Evolutionary conservation across 37 sponge, comb jelly and placozoan species (phyloP).

Genomic region (Ianthella basta): DNA sequence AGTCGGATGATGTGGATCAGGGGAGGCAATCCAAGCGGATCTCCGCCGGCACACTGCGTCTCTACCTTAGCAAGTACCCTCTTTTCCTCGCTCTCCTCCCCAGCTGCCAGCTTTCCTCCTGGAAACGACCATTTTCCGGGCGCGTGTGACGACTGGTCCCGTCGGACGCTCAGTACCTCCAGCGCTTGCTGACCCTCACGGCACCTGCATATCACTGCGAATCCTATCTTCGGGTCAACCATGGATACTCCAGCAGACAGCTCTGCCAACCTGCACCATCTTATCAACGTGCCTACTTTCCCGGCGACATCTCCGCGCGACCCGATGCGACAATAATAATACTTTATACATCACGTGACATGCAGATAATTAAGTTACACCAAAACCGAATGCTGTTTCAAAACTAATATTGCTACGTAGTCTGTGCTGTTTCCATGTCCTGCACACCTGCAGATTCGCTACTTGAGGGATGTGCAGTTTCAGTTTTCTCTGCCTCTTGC

Average conservation of each 20-base stretch:
- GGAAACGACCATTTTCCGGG: constrained; percentile 90
- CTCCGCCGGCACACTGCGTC: constrained; percentile 83
- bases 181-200: constrained; percentile 3
- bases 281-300: too few species aligned
- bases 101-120: constrained; percentile 72
- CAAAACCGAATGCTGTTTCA: too few species aligned
- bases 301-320: too few species aligned
- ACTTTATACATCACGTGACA: too few species aligned
- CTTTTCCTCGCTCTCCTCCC: constrained; percentile 69
- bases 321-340: too few species aligned
- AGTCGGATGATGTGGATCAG: constrained; percentile 78
- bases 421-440: too few species aligned
- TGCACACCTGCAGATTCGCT: too few species aligned
- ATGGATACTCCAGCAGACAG: background rate
- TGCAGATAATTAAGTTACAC: too few species aligned
- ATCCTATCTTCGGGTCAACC: constrained; percentile 24
- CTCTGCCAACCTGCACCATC: background rate
- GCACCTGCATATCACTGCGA: constrained; percentile 17
- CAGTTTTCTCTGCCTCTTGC: background rate
- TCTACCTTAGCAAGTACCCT: constrained; percentile 49
- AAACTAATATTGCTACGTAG: too few species aligned
- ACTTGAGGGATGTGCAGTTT: background rate
- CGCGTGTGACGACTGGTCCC: constrained; percentile 35
- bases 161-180: constrained; percentile 9
- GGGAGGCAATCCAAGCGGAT: constrained; percentile 74